phyloP scores from a whole-genome alignment of 2,888 invertebrate genomes.

The Scaeva pyrastri region DNA sequence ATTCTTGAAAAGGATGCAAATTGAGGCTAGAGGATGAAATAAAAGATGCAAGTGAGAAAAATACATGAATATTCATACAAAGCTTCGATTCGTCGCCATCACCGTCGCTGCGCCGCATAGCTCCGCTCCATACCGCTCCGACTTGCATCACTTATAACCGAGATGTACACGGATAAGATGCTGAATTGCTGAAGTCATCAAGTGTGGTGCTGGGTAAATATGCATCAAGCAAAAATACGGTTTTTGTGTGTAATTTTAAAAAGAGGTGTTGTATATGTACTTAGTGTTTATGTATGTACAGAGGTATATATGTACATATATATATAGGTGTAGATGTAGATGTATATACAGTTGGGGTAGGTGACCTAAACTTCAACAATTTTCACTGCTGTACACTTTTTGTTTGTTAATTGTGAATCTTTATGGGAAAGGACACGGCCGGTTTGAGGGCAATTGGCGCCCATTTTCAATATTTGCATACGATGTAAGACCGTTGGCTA shows the following conservation, averaged over 20 bases:
- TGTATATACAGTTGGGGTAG: slow-evolving; percentile 49
- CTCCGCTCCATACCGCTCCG: no score
- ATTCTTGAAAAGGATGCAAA: slow-evolving; percentile 56
- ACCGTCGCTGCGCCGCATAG: no score
- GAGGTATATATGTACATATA: neutral
- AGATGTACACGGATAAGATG: slow-evolving; percentile 74
- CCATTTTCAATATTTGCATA: no score
- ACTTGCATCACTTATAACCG: slow-evolving; percentile 35
- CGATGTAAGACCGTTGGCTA: no score
- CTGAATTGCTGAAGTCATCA: slow-evolving; percentile 53
- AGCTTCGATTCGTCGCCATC: no score
- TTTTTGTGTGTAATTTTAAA: neutral
- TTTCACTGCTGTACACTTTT: slow-evolving; percentile 67
- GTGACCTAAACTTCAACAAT: slow-evolving; percentile 73
- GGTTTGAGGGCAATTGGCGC: no score
- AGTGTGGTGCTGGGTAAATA: slow-evolving; percentile 50
- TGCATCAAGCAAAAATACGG: slow-evolving; percentile 14
- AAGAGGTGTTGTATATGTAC: no score
- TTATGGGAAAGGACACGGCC: neutral
- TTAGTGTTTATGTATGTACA: no score
- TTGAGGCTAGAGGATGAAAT: slow-evolving; percentile 40
- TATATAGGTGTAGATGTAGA: no score
- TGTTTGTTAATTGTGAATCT: neutral
- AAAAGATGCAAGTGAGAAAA: slow-evolving; percentile 50
- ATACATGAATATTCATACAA: slow-evolving; percentile 73